phyloP scores from a whole-genome alignment of 2,113 vertebrate species.

The Limnothrissa miodon region DNA sequence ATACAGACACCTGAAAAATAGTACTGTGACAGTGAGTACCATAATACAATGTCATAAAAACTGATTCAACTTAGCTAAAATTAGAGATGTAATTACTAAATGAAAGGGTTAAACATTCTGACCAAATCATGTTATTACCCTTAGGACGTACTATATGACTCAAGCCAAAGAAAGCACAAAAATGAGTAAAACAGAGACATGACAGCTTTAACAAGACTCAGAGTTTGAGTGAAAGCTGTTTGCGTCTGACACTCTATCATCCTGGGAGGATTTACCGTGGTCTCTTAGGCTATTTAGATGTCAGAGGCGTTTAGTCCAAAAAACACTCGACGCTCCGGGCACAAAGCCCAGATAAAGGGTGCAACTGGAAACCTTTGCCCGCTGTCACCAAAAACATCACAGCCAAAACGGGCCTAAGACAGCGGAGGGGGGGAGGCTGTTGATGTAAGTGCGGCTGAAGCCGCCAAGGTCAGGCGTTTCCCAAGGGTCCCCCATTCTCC shows the following conservation, averaged over 20 bases:
- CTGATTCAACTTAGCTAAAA: background rate
- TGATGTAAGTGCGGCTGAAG: background rate
- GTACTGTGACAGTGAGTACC: too few species aligned
- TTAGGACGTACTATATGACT: background rate
- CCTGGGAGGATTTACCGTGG: background rate
- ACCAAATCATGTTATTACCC: background rate
- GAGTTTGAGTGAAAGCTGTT: background rate
- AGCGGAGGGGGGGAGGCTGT: background rate
- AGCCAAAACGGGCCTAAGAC: background rate
- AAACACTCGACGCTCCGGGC: background rate
- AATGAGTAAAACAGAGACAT: background rate
- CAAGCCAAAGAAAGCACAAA: background rate
- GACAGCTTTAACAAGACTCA: background rate
- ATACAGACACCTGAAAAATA: too few species aligned
- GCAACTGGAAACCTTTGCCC: background rate
- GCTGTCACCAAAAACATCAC: conserved; percentile 3
- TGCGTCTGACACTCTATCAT: background rate
- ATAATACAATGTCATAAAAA: background rate
- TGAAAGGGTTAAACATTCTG: background rate
- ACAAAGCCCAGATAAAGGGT: background rate
- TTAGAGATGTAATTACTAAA: background rate
- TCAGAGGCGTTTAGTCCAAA: background rate
- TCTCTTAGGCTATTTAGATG: background rate
- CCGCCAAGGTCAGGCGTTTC: background rate
- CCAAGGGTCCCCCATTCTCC: background rate